phyloP scores from a whole-genome alignment of 2,888 invertebrate genomes.

The Frankliniella fusca region DNA sequence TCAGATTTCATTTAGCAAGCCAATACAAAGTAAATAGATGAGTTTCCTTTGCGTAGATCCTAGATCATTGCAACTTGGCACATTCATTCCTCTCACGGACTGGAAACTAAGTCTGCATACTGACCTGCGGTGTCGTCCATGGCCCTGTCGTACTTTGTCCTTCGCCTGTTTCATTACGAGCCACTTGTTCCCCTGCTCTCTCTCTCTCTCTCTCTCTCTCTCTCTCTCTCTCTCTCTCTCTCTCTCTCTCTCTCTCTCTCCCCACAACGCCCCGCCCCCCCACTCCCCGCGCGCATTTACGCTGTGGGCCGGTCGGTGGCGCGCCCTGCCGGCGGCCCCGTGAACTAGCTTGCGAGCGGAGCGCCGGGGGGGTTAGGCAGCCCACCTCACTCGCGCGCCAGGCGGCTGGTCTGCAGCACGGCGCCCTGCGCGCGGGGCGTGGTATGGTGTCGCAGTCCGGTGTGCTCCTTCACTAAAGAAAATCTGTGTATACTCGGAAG shows the following conservation, averaged over 20 bases:
- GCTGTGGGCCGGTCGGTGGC: neutral
- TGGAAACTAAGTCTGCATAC: no score
- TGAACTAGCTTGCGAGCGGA: neutral
- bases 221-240: neutral
- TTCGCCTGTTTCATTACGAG: neutral
- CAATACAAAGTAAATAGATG: no score
- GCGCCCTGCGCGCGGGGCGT: neutral
- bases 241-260: neutral
- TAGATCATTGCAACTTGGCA: no score
- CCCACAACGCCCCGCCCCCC: neutral
- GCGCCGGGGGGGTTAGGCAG: neutral
- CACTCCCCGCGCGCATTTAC: neutral
- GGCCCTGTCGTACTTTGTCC: neutral
- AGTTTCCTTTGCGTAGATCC: no score
- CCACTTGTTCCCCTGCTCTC: slow-evolving; percentile 12
- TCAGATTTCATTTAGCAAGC: no score
- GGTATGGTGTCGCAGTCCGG: no score
- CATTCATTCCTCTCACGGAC: no score
- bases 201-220: neutral
- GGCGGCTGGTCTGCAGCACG: neutral
- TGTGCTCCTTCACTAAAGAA: no score
- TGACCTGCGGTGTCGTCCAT: no score
- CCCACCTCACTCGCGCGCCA: neutral
- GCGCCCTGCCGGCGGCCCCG: neutral
- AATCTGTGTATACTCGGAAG: no score